Conservation (phyloP, 2,113 vertebrate species). For the Casuarius casuarius region DNA sequence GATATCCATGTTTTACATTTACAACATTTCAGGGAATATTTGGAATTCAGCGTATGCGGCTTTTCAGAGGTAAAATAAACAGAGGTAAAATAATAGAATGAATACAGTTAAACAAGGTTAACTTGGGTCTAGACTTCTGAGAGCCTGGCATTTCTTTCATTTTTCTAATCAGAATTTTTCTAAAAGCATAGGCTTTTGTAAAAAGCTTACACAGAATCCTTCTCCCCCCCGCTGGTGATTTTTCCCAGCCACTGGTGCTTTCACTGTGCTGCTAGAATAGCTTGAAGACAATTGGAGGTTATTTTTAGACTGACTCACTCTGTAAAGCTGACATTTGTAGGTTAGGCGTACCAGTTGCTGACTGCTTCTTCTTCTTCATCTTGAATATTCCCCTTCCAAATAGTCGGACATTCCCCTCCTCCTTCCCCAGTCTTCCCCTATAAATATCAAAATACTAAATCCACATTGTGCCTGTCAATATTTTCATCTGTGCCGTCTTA, state of each 20-base stretch:
- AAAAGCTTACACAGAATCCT: background rate
- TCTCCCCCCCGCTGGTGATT: slow-evolving; percentile 46
- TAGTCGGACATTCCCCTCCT: background rate
- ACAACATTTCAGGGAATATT: background rate
- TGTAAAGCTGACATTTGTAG: slow-evolving; percentile 73
- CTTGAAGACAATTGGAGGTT: slow-evolving; percentile 71
- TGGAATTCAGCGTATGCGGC: background rate
- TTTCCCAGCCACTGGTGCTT: slow-evolving; percentile 36
- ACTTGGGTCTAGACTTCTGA: background rate
- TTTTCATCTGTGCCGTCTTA: slow-evolving; percentile 44
- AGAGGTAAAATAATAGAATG: slow-evolving; percentile 2
- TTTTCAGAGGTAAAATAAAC: slow-evolving; percentile 33
- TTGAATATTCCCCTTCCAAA: slow-evolving; percentile 61
- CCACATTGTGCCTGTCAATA: slow-evolving; percentile 40
- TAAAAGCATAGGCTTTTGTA: background rate
- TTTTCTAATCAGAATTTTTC: slow-evolving; percentile 18
- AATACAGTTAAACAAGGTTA: background rate
- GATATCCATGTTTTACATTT: slow-evolving; percentile 22
- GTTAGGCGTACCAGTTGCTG: slow-evolving; percentile 64
- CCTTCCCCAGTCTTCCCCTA: slow-evolving; percentile 3
- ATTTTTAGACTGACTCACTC: slow-evolving; percentile 63
- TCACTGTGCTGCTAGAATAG: slow-evolving; percentile 45
- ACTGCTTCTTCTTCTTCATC: slow-evolving; percentile 42
- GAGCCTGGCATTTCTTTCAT: background rate
- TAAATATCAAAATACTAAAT: slow-evolving; percentile 40